A percentile compares a stretch with the other conserved stretches of the same genome.
phyloP scores from a whole-genome alignment of 1,140 invertebrate species.

The Solenopsis invicta region DNA sequence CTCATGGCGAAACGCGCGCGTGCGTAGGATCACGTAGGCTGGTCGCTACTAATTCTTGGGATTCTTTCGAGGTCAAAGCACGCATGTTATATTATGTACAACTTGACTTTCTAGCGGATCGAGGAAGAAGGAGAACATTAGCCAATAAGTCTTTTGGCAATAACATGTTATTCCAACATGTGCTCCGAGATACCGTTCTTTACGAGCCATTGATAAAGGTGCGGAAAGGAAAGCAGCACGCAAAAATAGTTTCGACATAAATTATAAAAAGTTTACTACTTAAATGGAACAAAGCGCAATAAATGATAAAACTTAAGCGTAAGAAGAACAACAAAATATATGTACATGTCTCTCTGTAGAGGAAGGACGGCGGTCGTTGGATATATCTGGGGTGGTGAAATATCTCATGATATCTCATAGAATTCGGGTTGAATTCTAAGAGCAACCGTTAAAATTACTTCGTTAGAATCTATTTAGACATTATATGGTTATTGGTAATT shows the following conservation, averaged over 20 bases:
- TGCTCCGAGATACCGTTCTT: background rate
- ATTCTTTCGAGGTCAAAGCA: constrained; percentile 24
- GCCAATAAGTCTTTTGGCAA: constrained; percentile 17
- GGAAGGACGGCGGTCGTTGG: too few species aligned
- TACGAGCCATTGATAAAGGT: background rate
- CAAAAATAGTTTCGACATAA: background rate
- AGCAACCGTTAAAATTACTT: too few species aligned
- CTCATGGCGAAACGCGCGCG: too few species aligned
- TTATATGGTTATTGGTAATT: too few species aligned
- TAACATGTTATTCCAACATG: background rate
- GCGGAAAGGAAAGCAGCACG: background rate
- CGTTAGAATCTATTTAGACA: too few species aligned
- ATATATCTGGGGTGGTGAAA: too few species aligned
- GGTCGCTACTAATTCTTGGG: constrained; percentile 18
- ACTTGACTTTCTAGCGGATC: constrained; percentile 28
- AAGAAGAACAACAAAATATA: background rate
- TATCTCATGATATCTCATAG: too few species aligned
- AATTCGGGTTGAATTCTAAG: too few species aligned
- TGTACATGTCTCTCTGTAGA: too few species aligned
- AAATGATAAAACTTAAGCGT: background rate
- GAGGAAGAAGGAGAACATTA: background rate
- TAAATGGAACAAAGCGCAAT: background rate
- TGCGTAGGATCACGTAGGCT: constrained; percentile 11
- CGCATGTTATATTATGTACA: constrained; percentile 16
- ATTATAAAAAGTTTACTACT: background rate